Evolutionary conservation across 2,797 vertebrate species (phyloP), one percentile per base, ranked within the genome.

Genomic region (Lindbergichthys nudifrons): DNA sequence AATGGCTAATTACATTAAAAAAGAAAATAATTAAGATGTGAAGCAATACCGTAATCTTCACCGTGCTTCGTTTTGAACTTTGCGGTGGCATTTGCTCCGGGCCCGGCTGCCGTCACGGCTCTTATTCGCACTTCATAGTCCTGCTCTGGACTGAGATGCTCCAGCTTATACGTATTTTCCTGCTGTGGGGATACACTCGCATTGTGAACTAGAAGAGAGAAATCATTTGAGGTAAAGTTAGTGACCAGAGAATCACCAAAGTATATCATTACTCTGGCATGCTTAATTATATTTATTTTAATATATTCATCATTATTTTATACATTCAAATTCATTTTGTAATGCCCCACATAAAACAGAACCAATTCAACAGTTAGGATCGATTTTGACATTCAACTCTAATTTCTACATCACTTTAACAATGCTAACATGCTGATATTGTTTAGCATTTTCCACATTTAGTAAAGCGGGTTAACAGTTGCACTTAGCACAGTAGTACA

Each of bases 91-190:
- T 67, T 89, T 18, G 15, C 47, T 82, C 94, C 94, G 32, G 65
- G 48, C 7, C 93, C 94, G 4, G 86, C 90, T 4, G 3, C 14
- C 16, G 82, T 94, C 64, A 92, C 88, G 13, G 92, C 95, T 39
- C 77, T 77, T 59, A 95, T 87, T 92, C 92, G 93, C 36, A 86
- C 82, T 21, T 77, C 39, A 41, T 95, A 93, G 1, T 80, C 13
- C 54, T 83, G 75, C 19, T 45, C 82, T 14, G 90, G 87, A 23
- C 47, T 70, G 18, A 95, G 90, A 11, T 48, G 0, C 7, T 0
- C 3, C 58, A 92, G 47, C 5, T 10, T 1, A 4, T 59, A 80
- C 0, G 68, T 84, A 8, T 19, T 54, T 58, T 50, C 9, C 1
- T 58, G 53, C 71, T 86, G 78, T 26, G 23, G n/a, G 7, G 65